phyloP scores from a whole-genome alignment of 2,113 vertebrate genomes.

The Aix galericulata region DNA sequence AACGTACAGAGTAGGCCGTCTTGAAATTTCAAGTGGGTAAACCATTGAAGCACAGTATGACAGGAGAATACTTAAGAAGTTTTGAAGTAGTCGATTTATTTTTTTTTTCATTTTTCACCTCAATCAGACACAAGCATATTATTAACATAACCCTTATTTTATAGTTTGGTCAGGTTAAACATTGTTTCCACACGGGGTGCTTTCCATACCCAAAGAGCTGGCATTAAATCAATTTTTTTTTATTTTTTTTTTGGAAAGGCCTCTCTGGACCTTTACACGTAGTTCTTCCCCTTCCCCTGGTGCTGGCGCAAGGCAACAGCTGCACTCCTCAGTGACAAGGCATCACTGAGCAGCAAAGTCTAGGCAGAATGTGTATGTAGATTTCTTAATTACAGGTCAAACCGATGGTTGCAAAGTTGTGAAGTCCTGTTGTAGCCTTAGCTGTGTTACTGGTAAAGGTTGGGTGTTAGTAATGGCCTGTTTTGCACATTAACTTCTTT shows the following conservation, averaged over 20 bases:
- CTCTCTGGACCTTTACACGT: not conserved
- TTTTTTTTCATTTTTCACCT: conserved; percentile 1
- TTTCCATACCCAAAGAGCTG: not conserved
- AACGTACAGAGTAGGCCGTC: fast-evolving
- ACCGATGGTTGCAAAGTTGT: not conserved
- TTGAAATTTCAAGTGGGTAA: not conserved
- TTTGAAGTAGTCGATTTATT: not conserved
- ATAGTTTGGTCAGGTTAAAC: not conserved
- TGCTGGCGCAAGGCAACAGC: not conserved
- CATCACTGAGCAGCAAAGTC: not conserved
- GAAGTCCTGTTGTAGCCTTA: not conserved
- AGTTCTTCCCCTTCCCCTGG: not conserved
- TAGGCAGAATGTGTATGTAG: not conserved
- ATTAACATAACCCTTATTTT: not conserved
- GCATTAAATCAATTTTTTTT: not conserved
- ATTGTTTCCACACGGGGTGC: not conserved
- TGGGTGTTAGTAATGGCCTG: not conserved
- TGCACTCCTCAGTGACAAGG: not conserved
- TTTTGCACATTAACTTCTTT: not conserved
- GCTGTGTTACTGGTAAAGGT: not conserved
- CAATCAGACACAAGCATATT: not conserved
- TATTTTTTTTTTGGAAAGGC: not conserved
- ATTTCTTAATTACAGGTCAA: not conserved
- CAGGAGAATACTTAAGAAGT: not conserved
- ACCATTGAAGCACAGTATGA: fast-evolving